phyloP scores from a whole-genome alignment of 1,140 invertebrate species.

The Saccostrea echinata region DNA sequence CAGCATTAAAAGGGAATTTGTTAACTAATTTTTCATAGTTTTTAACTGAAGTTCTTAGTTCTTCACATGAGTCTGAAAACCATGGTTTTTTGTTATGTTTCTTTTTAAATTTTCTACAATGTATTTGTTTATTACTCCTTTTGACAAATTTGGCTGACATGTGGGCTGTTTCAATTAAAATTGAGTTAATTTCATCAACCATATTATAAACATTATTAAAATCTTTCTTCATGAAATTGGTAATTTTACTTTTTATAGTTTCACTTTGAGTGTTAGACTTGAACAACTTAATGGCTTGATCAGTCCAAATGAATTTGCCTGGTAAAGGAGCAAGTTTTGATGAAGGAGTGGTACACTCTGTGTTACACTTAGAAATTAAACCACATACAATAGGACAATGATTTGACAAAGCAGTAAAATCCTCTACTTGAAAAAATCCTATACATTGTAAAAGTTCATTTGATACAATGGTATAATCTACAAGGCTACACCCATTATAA shows the following conservation, averaged over 20 bases:
- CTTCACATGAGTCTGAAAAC: conserved; percentile 30
- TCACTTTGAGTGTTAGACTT: not conserved
- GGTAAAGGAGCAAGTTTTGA: conserved; percentile 7
- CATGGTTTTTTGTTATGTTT: conserved; percentile 39
- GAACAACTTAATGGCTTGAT: not conserved
- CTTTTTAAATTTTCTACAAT: not conserved
- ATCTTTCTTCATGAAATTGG: not conserved
- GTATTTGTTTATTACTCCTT: not conserved
- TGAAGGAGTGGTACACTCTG: not conserved
- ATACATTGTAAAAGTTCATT: not conserved
- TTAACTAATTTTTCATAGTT: conserved; percentile 44
- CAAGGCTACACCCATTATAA: conserved; percentile 44
- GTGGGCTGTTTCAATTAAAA: conserved; percentile 4
- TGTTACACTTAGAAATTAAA: not conserved
- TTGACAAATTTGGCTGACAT: conserved; percentile 20
- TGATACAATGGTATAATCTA: conserved; percentile 38
- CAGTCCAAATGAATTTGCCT: conserved; percentile 39
- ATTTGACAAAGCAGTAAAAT: conserved; percentile 9
- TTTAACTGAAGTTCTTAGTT: conserved; percentile 21
- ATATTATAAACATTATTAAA: not conserved
- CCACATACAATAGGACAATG: conserved; percentile 36
- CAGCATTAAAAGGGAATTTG: conserved; percentile 28
- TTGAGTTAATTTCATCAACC: conserved; percentile 16
- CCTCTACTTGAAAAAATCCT: conserved; percentile 9
- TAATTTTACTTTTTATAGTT: not conserved